phyloP scores from a whole-genome alignment of 2,797 vertebrate species.

The Pantherophis vulpinus region DNA sequence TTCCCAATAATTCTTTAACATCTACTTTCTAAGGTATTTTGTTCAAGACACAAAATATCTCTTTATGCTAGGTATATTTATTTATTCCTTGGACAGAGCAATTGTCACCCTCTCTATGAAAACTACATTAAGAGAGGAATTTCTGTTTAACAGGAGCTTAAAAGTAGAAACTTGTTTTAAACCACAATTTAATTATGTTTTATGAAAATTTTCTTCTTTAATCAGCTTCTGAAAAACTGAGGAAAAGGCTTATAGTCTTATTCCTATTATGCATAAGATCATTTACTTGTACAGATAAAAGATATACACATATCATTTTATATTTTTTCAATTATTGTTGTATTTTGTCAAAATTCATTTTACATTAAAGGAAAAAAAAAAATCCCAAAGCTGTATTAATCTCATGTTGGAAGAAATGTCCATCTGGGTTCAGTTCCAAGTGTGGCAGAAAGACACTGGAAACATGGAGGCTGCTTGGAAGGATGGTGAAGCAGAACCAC shows the following conservation, averaged over 20 bases:
- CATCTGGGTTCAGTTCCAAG: too few relatives aligned
- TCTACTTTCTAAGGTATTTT: not conserved
- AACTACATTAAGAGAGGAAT: not conserved
- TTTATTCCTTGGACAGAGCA: not conserved
- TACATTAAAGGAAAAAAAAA: too few relatives aligned
- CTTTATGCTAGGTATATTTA: not conserved
- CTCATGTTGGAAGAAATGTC: not conserved
- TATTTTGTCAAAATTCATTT: not conserved
- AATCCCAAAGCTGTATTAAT: too few relatives aligned
- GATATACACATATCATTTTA: not conserved
- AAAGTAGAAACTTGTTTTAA: not conserved
- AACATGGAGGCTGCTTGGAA: too few relatives aligned
- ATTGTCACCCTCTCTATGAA: not conserved
- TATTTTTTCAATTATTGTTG: not conserved
- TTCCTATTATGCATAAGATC: not conserved
- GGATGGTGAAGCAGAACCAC: too few relatives aligned
- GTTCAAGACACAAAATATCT: too few relatives aligned
- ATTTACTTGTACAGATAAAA: not conserved
- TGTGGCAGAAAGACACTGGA: too few relatives aligned
- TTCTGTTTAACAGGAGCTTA: not conserved
- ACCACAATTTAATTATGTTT: not conserved
- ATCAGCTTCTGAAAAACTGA: not conserved
- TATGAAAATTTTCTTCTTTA: not conserved
- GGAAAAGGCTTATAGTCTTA: not conserved
- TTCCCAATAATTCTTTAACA: not conserved